Percentiles rank a stretch among this genome's conserved stretches.
These are phyloP conservation scores for Trididemnum nubilum DNA, from an alignment of 23 tunicate genomes.

Conservation along the genomic window DNA sequence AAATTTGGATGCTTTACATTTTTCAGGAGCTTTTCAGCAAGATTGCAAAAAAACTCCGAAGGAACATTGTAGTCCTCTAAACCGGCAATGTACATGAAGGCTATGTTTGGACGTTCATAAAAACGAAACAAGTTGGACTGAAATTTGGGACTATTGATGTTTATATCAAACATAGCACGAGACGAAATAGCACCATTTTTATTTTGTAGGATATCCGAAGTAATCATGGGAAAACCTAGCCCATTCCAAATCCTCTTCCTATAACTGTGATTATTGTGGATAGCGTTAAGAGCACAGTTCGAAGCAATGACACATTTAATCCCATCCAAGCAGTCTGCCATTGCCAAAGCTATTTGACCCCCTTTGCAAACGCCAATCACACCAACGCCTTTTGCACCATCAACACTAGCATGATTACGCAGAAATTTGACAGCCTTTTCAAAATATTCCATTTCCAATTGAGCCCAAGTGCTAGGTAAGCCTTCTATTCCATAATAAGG, in stretches of 20 bases:
- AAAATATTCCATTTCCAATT: constrained; percentile 41
- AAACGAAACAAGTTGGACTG: neutral
- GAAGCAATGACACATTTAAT: constrained; percentile 35
- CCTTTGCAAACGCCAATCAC: constrained; percentile 33
- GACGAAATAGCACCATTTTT: neutral
- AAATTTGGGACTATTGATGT: neutral
- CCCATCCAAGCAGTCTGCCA: constrained; percentile 33
- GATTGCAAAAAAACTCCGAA: constrained; percentile 15
- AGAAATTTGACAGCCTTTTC: constrained; percentile 31
- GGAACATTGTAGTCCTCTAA: constrained; percentile 13
- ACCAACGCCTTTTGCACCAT: constrained; percentile 17
- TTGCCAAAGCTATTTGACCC: constrained; percentile 34
- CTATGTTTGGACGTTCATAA: neutral
- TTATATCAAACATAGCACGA: neutral
- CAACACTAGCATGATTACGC: constrained; percentile 2
- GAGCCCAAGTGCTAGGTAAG: neutral
- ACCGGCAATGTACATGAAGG: constrained; percentile 20
- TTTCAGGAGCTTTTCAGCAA: neutral
- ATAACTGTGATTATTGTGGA: constrained; percentile 21
- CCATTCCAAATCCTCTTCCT: constrained; percentile 2
- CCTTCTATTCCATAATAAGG: constrained; percentile 31
- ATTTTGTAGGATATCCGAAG: neutral
- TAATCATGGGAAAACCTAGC: neutral
- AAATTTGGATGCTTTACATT: constrained; percentile 22
- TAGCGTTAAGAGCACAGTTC: constrained; percentile 5